Percentiles rank a stretch among this genome's conserved stretches.
These are phyloP conservation scores for Tipula unca DNA, from an alignment of 2,888 invertebrate genomes.

Conservation along the genomic window DNA sequence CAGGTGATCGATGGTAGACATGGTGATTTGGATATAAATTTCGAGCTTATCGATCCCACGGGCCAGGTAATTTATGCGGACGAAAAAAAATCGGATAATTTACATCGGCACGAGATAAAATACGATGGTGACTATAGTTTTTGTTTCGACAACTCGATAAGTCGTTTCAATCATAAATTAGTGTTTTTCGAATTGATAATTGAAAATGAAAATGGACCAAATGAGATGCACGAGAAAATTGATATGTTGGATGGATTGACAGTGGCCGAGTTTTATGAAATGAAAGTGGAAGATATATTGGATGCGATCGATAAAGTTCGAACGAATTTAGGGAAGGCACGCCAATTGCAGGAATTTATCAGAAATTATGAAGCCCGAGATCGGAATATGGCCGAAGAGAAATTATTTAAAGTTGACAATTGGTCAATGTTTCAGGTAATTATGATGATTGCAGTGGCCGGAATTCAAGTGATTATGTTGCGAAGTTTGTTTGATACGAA, in stretches of 20 bases:
- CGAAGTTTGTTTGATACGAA: slow-evolving; percentile 66
- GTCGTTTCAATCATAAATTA: slow-evolving; percentile 71
- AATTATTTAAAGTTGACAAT: slow-evolving; percentile 69
- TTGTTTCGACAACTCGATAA: slow-evolving; percentile 82
- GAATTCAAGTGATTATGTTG: slow-evolving; percentile 69
- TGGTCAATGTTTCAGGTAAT: slow-evolving; percentile 68
- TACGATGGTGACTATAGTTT: slow-evolving; percentile 68
- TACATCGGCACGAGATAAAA: slow-evolving; percentile 52
- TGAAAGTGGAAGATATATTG: slow-evolving; percentile 49
- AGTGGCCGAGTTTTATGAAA: slow-evolving; percentile 49
- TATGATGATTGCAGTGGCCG: slow-evolving; percentile 63
- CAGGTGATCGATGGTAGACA: slow-evolving; percentile 82
- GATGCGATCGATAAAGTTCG: slow-evolving; percentile 56
- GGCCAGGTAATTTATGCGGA: slow-evolving; percentile 57
- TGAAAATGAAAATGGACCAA: slow-evolving; percentile 49
- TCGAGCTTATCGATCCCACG: slow-evolving; percentile 47
- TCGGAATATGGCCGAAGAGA: slow-evolving; percentile 70
- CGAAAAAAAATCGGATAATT: slow-evolving; percentile 61
- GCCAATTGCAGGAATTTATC: slow-evolving; percentile 59
- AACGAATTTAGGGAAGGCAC: slow-evolving; percentile 50
- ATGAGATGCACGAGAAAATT: slow-evolving; percentile 35
- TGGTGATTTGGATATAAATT: slow-evolving; percentile 68
- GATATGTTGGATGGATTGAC: slow-evolving; percentile 38
- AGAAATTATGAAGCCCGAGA: slow-evolving; percentile 72
- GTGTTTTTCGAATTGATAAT: slow-evolving; percentile 73